A percentile compares a stretch with the other conserved stretches of the same genome.
phyloP scores from a whole-genome alignment of 2,797 vertebrate species.

The Hoplostethus mediterraneus region DNA sequence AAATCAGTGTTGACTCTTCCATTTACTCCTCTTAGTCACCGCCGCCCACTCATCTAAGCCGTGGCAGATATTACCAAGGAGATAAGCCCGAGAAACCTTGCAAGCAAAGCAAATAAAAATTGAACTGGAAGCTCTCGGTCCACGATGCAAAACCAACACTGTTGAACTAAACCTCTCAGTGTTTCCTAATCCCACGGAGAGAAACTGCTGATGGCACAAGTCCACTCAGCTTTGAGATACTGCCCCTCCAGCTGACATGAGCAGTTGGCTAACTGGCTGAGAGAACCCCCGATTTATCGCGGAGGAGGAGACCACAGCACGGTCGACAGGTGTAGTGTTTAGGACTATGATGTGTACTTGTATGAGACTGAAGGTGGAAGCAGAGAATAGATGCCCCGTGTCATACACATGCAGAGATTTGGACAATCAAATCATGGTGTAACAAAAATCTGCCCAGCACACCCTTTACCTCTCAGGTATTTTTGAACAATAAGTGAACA shows the following conservation, averaged over 20 bases:
- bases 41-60: constrained; percentile 36
- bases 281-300: constrained; percentile 38
- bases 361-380: too few relatives aligned
- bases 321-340: background rate
- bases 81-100: constrained; percentile 46
- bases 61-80: constrained; percentile 18
- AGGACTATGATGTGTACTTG: background rate
- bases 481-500: background rate
- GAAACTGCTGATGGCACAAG: constrained; percentile 32
- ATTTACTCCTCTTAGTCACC: constrained; percentile 59
- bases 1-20: constrained; percentile 61
- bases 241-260: constrained; percentile 22
- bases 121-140: constrained; percentile 1
- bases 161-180: background rate
- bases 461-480: background rate
- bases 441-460: background rate
- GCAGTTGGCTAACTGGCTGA: constrained; percentile 44
- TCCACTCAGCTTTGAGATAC: constrained; percentile 18
- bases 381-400: too few relatives aligned
- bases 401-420: background rate
- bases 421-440: background rate
- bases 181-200: background rate
- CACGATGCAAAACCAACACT: constrained; percentile 2
- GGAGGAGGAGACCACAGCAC: constrained; percentile 4
- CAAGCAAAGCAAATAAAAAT: constrained; percentile 37